phyloP scores from a whole-genome alignment of 2,888 invertebrate species.

The Ophioninae sp. region DNA sequence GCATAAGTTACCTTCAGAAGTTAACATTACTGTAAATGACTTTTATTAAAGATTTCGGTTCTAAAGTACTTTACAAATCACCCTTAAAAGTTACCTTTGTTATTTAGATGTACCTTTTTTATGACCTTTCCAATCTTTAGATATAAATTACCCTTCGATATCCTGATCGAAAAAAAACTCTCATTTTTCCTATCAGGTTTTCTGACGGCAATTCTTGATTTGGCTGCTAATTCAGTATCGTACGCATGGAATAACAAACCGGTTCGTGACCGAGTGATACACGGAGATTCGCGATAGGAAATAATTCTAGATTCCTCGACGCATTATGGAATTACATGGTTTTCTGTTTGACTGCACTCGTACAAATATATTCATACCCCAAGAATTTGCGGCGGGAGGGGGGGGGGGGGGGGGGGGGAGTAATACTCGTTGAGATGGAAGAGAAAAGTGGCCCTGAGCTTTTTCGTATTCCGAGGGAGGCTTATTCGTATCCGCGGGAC shows the following conservation, averaged over 20 bases:
- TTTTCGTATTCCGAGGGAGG: constrained; percentile 62
- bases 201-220: background rate
- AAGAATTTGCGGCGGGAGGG: constrained; percentile 1
- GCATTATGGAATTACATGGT: constrained; percentile 34
- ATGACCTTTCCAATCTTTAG: too few species aligned
- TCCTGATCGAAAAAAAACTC: background rate
- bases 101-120: too few species aligned
- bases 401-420: background rate
- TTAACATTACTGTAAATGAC: too few species aligned
- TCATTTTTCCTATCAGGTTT: background rate
- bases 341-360: constrained; percentile 27
- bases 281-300: constrained; percentile 10
- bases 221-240: constrained; percentile 3
- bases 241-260: constrained; percentile 8
- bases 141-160: too few species aligned
- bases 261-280: constrained; percentile 29
- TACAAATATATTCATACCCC: constrained; percentile 33
- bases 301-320: constrained; percentile 16
- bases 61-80: too few species aligned
- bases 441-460: constrained; percentile 37
- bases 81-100: too few species aligned
- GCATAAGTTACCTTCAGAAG: too few species aligned
- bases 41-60: too few species aligned
- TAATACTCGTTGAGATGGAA: constrained; percentile 29
- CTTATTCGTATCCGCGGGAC: constrained; percentile 64